Evolutionary conservation across 2,113 vertebrate genomes (phyloP).

Genomic region (Hippoglossus stenolepis): DNA sequence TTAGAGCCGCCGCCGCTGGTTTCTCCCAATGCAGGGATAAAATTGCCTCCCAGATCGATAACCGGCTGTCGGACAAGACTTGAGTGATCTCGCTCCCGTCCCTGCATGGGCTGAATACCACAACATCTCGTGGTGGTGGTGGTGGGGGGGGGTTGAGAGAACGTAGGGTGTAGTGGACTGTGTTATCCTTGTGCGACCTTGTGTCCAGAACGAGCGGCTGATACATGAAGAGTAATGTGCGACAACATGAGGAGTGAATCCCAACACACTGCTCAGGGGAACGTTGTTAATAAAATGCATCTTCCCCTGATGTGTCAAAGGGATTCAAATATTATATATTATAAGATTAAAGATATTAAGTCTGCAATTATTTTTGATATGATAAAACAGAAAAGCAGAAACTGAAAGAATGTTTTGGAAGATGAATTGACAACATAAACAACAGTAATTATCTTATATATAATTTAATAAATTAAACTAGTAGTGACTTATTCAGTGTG

Average conservation of each 20-base stretch:
- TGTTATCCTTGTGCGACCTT: constrained; percentile 51
- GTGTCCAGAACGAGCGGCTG: background rate
- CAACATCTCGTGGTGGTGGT: constrained; percentile 23
- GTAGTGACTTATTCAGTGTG: too few relatives aligned
- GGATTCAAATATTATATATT: too few relatives aligned
- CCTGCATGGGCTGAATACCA: constrained; percentile 46
- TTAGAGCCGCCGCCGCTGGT: constrained; percentile 13
- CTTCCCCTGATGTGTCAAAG: background rate
- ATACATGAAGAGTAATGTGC: constrained; percentile 4
- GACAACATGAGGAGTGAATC: background rate
- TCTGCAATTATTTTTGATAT: background rate
- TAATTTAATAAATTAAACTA: too few relatives aligned
- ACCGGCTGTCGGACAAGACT: constrained; percentile 64
- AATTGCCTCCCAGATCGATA: constrained; percentile 66
- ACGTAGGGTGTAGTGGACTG: background rate
- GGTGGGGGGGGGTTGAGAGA: too few relatives aligned
- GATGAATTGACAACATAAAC: too few relatives aligned
- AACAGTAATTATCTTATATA: too few relatives aligned
- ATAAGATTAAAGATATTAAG: too few relatives aligned
- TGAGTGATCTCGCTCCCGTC: constrained; percentile 50
- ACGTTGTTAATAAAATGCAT: background rate
- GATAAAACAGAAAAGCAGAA: too few relatives aligned
- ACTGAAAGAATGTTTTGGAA: too few relatives aligned
- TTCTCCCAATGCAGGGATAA: constrained; percentile 54
- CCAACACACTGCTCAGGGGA: background rate